Evolutionary conservation across 2,888 invertebrate species (phyloP), one percentile per base, ranked within the genome.

Genomic region (Spodoptera picta): DNA sequence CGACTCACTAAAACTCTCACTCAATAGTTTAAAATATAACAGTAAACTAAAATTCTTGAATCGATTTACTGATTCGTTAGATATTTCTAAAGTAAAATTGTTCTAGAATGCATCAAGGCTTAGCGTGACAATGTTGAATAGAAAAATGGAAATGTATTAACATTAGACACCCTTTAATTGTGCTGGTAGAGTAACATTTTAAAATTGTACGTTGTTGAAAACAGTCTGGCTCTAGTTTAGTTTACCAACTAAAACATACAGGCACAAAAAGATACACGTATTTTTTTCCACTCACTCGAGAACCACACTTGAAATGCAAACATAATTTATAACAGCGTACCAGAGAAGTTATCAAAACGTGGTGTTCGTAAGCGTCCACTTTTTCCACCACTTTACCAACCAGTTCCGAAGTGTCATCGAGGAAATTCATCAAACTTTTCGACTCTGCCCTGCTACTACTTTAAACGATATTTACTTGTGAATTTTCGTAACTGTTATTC

Each of bases 371-470:
- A 70, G 62, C 53, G 56, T 53, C 59, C 67, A 63, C 74, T 74
- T 77, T 69, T 75, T 64, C 54, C 56, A 27, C 61, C 58, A 75
- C 69, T 72, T 69, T 55, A 68, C 63, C 69, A 73, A 73, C 69
- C 44, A 55, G 61, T 59, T 69, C 69, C 56, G 45, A 70, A 73
- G 67, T 70, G 57, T 63, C 67, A 74, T 70, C 42, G 55, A 14
- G 36, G n/a, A 73, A 68, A 72, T 65, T 61, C 50, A 56, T 69
- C 60, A 64, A 57, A 65, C 55, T 54, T 59, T 71, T 47, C 11
- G 7, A 10, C 24, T 51, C 19, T 19, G 19, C 12, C 5, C 54
- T 54, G 10, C 7, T 12, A 44, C 41, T 60, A 44, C 19, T 54
- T 47, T 43, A n/a, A 46, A 43, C 7, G 7, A 46, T 14, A 27